Percentiles rank a stretch among this genome's conserved stretches.
These are phyloP conservation scores for Ascidia mentula DNA, from an alignment of 23 tunicate genomes.

Conservation along the genomic window DNA sequence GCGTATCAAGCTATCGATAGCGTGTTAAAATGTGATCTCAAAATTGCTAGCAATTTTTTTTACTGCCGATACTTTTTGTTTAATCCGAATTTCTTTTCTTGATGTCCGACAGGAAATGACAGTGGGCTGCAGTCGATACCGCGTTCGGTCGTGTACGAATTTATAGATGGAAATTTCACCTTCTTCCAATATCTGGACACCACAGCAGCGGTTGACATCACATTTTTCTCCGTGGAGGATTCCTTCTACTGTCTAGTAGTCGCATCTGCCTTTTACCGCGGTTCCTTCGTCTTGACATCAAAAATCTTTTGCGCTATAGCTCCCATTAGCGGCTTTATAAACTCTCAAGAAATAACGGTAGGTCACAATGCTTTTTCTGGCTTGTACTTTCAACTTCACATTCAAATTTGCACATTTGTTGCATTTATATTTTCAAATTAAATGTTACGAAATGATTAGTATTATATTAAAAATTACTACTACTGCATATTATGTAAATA, in stretches of 20 bases:
- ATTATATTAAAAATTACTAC: no score
- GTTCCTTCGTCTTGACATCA: conserved; percentile 41
- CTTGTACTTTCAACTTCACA: no score
- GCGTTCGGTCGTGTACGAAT: conserved; percentile 41
- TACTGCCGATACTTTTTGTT: no score
- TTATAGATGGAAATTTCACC: conserved; percentile 40
- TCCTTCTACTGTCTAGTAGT: conserved; percentile 37
- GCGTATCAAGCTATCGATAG: no score
- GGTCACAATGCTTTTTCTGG: no score
- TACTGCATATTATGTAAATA: no score
- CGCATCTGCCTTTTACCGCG: conserved; percentile 51
- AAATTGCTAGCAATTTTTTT: no score
- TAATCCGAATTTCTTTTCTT: neutral
- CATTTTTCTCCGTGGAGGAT: conserved; percentile 28
- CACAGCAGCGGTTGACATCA: conserved; percentile 49
- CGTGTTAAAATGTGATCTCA: no score
- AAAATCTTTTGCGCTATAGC: conserved; percentile 46
- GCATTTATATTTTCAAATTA: no score
- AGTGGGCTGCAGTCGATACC: neutral
- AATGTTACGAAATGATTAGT: no score
- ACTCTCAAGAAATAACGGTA: conserved; percentile 46
- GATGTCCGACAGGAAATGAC: neutral
- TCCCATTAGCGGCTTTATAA: neutral
- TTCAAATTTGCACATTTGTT: no score
- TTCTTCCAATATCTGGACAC: conserved; percentile 33